Base-by-base conservation (phyloP, 2,797 vertebrate genomes). In the Liasis olivaceus region DNA sequence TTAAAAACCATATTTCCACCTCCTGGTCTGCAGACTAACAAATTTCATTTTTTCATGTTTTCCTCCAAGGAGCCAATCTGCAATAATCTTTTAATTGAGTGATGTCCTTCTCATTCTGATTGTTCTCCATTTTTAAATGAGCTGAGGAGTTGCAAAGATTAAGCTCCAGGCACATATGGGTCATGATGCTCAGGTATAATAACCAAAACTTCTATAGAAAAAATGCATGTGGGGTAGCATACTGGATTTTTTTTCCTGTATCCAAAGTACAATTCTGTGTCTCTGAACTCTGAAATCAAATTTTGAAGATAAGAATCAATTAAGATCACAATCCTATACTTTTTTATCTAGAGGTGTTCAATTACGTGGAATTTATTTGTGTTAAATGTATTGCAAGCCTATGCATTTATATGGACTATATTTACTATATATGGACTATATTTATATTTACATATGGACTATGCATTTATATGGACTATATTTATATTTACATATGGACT, bases 181-280 rank as follows among this genome's bases (percentile, higher is more conserved):
- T 89, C n/a, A n/a, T n/a, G 28, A 22, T 59, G 7, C n/a, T 31
- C 88, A 89, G 59, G 47, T 42, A 14, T 42, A 81, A 36, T 81
- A 36, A 58, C 51, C 72, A 31, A 89, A 60, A 77, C 7, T 20
- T 2, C 26, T 36, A 36, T 59, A 24, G 14, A 47, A 24, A 54
- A 77, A 77, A 90, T 42, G 54, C 31, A 77, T 42, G 5, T n/a
- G 36, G 42, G 36, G 28, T 24, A 62, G 69, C 36, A 51, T 60
- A 17, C 5, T n/a, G 24, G 58, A 28, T 28, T 6, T 28, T 5
- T 0, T 1, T 1, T 4, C 28, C 17, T 13, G 11, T 51, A 15
- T 47, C 42, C 63, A 14, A 11, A 28, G n/a, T 22, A 13, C 59
- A 62, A 14, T 24, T 59, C 8, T 47, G 26, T 84, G n/a, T 7